Evolutionary conservation across 2,113 vertebrate genomes (phyloP).

Genomic region (Ptilonorhynchus violaceus): DNA sequence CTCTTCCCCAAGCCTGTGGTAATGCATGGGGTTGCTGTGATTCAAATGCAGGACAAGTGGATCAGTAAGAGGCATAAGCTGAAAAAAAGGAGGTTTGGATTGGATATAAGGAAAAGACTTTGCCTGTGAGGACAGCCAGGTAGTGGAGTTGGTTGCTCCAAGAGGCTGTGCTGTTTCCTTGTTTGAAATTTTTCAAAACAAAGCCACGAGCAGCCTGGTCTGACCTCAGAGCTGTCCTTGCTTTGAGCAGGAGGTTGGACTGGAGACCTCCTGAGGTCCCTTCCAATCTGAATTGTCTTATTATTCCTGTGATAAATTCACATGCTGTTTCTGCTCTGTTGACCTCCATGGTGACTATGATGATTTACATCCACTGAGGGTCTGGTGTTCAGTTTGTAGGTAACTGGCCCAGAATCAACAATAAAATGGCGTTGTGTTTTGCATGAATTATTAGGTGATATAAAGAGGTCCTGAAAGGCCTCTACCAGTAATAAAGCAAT

Average conservation of each 20-base stretch:
- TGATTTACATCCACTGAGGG: background rate
- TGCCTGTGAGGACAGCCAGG: background rate
- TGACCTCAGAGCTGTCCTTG: background rate
- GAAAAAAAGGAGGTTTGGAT: background rate
- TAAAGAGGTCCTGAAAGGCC: background rate
- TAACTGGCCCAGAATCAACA: background rate
- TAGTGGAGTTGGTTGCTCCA: background rate
- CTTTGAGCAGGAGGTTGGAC: background rate
- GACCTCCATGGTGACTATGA: background rate
- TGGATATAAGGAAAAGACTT: background rate
- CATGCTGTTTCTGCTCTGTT: background rate
- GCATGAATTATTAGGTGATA: background rate
- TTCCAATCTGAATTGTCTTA: background rate
- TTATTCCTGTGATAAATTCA: background rate
- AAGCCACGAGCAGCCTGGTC: background rate
- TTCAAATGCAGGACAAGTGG: background rate
- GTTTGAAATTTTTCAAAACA: background rate
- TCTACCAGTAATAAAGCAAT: background rate
- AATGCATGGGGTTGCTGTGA: background rate
- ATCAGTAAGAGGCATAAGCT: background rate
- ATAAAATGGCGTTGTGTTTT: background rate
- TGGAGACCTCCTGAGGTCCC: background rate
- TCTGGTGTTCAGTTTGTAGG: background rate
- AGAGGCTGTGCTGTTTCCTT: background rate
- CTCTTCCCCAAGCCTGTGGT: background rate